Evolutionary conservation across 2,888 invertebrate genomes (phyloP).

Genomic region (Caenorhabditis sp.): DNA sequence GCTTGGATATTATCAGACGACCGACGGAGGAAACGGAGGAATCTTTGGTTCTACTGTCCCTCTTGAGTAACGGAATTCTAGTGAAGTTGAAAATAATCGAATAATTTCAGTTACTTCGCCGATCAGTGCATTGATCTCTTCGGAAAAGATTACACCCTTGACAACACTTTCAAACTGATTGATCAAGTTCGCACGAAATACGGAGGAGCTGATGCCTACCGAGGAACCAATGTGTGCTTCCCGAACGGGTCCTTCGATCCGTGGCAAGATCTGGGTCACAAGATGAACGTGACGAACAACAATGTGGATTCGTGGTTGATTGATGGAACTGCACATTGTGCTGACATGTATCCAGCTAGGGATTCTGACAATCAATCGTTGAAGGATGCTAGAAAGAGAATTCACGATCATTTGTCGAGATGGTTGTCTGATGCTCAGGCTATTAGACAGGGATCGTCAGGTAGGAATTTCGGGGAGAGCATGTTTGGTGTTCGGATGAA

Average conservation of each 20-base stretch:
- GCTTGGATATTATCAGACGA: constrained; percentile 95
- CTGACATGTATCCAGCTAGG: constrained; percentile 75
- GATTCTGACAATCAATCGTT: constrained; percentile 59
- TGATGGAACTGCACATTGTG: constrained; percentile 76
- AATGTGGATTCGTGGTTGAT: constrained; percentile 72
- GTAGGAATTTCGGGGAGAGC: no score
- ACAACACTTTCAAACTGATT: constrained; percentile 61
- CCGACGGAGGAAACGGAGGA: constrained; percentile 85
- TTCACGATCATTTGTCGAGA: constrained; percentile 64
- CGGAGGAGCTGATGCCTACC: constrained; percentile 66
- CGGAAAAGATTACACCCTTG: constrained; percentile 62
- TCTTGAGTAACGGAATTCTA: constrained; percentile 56
- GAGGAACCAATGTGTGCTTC: constrained; percentile 73
- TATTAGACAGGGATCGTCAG: constrained; percentile 24
- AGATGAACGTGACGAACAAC: constrained; percentile 38
- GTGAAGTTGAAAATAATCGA: background rate
- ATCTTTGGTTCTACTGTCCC: constrained; percentile 75
- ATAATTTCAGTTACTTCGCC: constrained; percentile 67
- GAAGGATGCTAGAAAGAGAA: constrained; percentile 61
- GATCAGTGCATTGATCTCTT: constrained; percentile 72
- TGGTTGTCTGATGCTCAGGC: constrained; percentile 65
- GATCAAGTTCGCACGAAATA: constrained; percentile 62
- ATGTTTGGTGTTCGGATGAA: background rate
- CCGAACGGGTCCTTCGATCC: constrained; percentile 73
- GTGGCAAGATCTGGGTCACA: constrained; percentile 70